A percentile compares a stretch with the other conserved stretches of the same genome.
phyloP scores from a whole-genome alignment of 64 coral and sea anemone genomes.

The Hydrozoanthus tunicans region DNA sequence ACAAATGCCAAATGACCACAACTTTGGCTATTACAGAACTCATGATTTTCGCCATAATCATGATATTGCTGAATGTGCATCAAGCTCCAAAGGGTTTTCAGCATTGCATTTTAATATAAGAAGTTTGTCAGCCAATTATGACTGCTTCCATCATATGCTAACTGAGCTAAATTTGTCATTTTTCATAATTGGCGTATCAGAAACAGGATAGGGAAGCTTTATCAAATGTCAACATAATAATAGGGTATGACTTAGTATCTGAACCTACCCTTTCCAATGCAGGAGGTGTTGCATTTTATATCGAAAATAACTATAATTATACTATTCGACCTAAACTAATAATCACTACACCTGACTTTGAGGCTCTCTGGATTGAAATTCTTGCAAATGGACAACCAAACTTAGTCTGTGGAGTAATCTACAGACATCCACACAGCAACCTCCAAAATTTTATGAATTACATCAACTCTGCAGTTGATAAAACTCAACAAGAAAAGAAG shows the following conservation, averaged over 20 bases:
- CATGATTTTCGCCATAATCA: slow-evolving; percentile 18
- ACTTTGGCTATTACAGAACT: slow-evolving; percentile 32
- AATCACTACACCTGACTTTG: slow-evolving; percentile 17
- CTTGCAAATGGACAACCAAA: slow-evolving; percentile 38
- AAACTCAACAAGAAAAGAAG: slow-evolving; percentile 31
- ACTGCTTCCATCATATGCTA: slow-evolving; percentile 26
- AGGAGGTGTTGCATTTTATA: slow-evolving; percentile 39
- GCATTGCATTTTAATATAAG: slow-evolving; percentile 21
- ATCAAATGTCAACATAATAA: no score
- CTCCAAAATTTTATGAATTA: slow-evolving; percentile 25
- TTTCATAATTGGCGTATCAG: not conserved
- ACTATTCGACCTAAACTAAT: slow-evolving; percentile 23
- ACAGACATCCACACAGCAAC: slow-evolving; percentile 14
- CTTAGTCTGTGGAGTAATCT: slow-evolving; percentile 9
- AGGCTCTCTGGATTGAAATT: slow-evolving; percentile 38
- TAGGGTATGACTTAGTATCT: slow-evolving; percentile 29
- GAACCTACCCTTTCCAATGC: slow-evolving; percentile 14
- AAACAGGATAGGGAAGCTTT: no score
- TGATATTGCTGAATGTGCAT: slow-evolving; percentile 5
- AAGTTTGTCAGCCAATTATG: slow-evolving; percentile 35
- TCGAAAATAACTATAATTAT: slow-evolving; percentile 23
- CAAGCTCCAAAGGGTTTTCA: slow-evolving; percentile 5
- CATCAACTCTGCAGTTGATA: slow-evolving; percentile 7
- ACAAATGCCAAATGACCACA: slow-evolving; percentile 31
- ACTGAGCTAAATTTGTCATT: slow-evolving; percentile 22